Base-by-base conservation (phyloP, 1,140 invertebrate genomes). In the Drosophila guanche region DNA sequence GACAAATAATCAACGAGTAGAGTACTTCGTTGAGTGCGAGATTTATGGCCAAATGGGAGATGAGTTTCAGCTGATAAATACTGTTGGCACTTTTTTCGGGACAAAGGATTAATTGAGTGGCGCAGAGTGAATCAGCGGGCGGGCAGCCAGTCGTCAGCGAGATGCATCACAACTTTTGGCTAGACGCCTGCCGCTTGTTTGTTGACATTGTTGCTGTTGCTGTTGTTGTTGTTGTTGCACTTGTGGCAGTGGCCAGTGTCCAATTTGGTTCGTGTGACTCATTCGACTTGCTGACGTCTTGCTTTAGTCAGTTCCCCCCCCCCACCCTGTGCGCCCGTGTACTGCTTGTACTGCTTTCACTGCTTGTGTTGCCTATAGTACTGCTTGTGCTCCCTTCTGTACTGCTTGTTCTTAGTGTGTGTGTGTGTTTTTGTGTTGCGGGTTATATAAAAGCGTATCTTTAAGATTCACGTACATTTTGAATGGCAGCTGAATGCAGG, bases 81-180 rank as follows among this genome's bases (percentile, higher is more conserved):
- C 10, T 12, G 12, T 37, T 16, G 41, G 6, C n/a, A 43, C 20
- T 43, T 37, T 53, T 37, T 29, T 25, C 48, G 41, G 41, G 47
- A 22, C 48, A 27, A 37, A 52, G 22, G 53, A 54, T 70, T 70
- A 60, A 52, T 46, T 68, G 54, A 48, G 20, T 43, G 67, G 37
- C 60, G 10, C 16, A 5, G 3, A 7, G 47, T 67, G 65, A 67
- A 23, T 67, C 63, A 67, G 50, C 20, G 29, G 22, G 25, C 74
- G 71, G 81, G 68, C 81, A 86, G 69, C 41, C 62, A 86, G 72
- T 86, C 81, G 77, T 77, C 33, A n/a, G 16, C 0, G 50, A 76
- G 81, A 80, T 85, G 80, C 81, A 72, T 80, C 81, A 85, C 62
- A 81, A 66, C 74, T 81, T 67, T 86, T 86, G 81, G 81, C 81